Base-by-base conservation (phyloP, 2,113 vertebrate species). In the Prietella phreatophila region DNA sequence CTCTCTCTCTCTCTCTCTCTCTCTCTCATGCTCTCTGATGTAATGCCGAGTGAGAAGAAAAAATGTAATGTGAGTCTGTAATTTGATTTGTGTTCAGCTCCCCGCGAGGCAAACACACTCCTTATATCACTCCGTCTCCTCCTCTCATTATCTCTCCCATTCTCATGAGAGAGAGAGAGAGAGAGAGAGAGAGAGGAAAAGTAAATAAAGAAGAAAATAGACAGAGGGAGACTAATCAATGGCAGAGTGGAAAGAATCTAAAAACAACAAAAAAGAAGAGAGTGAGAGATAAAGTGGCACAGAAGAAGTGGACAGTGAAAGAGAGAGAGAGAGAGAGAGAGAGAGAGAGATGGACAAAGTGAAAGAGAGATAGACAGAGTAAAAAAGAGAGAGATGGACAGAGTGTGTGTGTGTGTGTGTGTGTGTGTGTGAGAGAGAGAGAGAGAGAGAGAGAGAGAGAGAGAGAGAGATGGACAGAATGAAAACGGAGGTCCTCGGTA, bases 21-120 rank as follows among this genome's bases (percentile, higher is more conserved):
- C 30, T 55, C 19, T 71, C 15, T 50, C 58, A 63, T 9, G 13
- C 50, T 71, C 80, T 71, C 63, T 67, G 50, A 82, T 60, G 63
- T 69, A 47, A 47, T 53, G 47, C 65, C 47, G n/a, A 33, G 65
- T 71, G 65, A 84, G 83, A 71, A 84, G 63, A 84, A 67, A 33
- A 50, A 13, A 71, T 55, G 83, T 84, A 84, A 84, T 53, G 15
- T 42, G 63, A 84, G 83, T 53, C 17, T 5, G 83, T 84, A 69
- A 84, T 71, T 67, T 56, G 83, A 83, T 84, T 84, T 71, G 83
- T 53, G 65, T 71, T 71, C 19, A 15, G 20, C 42, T 84, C 63
- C 42, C 60, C 3, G 63, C 9, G 33, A 69, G 42, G 50, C 65
- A 69, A 30, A 84, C 83, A 69, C 63, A 69, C 63, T 22, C 83